Percentiles rank a stretch among this genome's conserved stretches.
Evolutionary conservation across 2,888 invertebrate species (phyloP).

Genomic region (Philhelius pedissequus): DNA sequence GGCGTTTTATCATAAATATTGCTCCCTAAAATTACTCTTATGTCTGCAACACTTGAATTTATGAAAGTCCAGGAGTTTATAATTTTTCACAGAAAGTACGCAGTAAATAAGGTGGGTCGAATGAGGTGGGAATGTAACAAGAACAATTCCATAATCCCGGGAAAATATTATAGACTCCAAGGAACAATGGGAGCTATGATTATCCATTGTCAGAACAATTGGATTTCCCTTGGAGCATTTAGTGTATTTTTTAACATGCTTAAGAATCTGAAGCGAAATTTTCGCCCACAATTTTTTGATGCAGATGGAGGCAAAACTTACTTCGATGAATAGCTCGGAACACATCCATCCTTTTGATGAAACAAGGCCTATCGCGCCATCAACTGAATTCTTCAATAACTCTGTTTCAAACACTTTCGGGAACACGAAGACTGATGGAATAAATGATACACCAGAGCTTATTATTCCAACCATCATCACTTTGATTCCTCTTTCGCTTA

Average conservation of each 20-base stretch:
- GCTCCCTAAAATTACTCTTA: too few relatives aligned
- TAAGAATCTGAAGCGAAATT: neutral
- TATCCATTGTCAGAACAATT: slow-evolving; percentile 26
- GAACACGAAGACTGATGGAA: neutral
- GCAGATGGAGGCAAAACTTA: neutral
- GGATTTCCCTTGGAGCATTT: neutral
- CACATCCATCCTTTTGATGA: neutral
- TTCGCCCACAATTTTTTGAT: neutral
- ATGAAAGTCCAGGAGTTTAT: too few relatives aligned
- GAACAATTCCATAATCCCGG: slow-evolving; percentile 61
- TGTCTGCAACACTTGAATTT: too few relatives aligned
- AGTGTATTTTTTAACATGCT: neutral
- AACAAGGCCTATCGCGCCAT: neutral
- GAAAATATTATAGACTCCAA: slow-evolving; percentile 72
- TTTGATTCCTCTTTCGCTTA: neutral
- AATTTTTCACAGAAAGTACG: too few relatives aligned
- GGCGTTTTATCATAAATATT: too few relatives aligned
- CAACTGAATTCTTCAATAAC: neutral
- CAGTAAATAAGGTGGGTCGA: slow-evolving; percentile 71
- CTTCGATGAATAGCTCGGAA: neutral
- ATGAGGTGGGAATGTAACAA: slow-evolving; percentile 12
- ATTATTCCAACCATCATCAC: slow-evolving; percentile 23
- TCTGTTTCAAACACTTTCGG: neutral
- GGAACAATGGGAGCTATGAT: slow-evolving; percentile 73
- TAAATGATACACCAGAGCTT: neutral